Base-by-base conservation (phyloP, 2,113 vertebrate species). In the Chaetodon auriga region DNA sequence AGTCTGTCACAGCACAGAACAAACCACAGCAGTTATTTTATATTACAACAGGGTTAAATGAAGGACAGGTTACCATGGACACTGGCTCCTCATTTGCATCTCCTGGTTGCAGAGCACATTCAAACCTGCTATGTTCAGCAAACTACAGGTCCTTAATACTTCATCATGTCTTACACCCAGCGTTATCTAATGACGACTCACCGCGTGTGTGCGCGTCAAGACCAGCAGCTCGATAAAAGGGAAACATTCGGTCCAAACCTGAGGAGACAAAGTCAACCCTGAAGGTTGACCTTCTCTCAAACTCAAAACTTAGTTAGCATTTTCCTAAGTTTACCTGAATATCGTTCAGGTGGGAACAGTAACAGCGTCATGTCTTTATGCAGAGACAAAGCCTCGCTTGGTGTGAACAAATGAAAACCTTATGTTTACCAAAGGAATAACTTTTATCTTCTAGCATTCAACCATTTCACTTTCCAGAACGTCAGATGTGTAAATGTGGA, bases 61-160 rank as follows among this genome's bases (percentile, higher is more conserved):
- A 82, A 83, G 87, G 84, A 82, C 79, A 51, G 64, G 79, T 91
- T 78, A 54, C 81, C 75, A 88, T 84, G 83, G 74, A 85, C 75
- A 86, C 57, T 58, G 19, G 14, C 41, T 83, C 61, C 64, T 87
- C 60, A 84, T 86, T 86, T 83, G 62, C 77, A 76, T 84, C 45
- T 69, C 23, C 41, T 66, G 55, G 23, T 69, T 69, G 23, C 46
- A 25, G 51, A 63, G 30, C 53, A 83, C 30, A 76, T 72, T 68
- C 7, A 82, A 82, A 84, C 68, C 63, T 87, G 83, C 83, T 70
- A n/a, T 45, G 75, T 70, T 88, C 78, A 88, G 87, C 63, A 82
- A 49, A 30, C 82, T 54, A 41, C 55, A 62, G 80, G 81, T 80
- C 65, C 45, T 55, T 8, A 16, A 13, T 71, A 23, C 2, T 45